A percentile compares a stretch with the other conserved stretches of the same genome.
Evolutionary conservation across 2,797 vertebrate genomes (phyloP).

Genomic region (Labroides dimidiatus): DNA sequence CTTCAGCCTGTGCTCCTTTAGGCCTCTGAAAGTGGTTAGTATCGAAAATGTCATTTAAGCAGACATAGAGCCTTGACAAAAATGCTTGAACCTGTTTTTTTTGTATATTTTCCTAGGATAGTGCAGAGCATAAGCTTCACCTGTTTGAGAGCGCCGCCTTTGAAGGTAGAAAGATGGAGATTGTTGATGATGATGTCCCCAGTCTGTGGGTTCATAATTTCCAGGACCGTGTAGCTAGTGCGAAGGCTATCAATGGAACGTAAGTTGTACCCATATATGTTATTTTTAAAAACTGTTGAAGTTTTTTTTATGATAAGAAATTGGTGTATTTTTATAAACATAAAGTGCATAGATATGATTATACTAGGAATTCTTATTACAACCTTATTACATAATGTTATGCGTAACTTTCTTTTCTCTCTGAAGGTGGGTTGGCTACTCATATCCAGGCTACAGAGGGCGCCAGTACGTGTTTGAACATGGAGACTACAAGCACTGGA

Average conservation of each 20-base stretch:
- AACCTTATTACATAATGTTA: background rate
- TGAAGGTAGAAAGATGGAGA: conserved; percentile 92
- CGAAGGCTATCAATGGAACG: conserved; percentile 89
- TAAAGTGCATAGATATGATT: too few relatives aligned
- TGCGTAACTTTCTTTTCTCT: conserved; percentile 5
- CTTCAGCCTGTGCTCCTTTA: conserved; percentile 82
- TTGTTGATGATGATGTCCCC: conserved; percentile 92
- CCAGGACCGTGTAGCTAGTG: conserved; percentile 91
- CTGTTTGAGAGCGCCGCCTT: conserved; percentile 90
- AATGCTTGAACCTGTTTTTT: background rate
- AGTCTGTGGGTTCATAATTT: conserved; percentile 94
- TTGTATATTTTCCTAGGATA: conserved; percentile 81
- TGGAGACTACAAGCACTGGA: conserved; percentile 95
- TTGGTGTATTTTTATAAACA: too few relatives aligned
- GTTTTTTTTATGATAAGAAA: background rate
- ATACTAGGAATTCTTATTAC: too few relatives aligned
- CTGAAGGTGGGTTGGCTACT: conserved; percentile 93
- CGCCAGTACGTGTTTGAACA: conserved; percentile 91
- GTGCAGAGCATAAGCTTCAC: conserved; percentile 90
- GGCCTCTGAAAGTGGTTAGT: conserved; percentile 88
- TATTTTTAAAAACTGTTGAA: background rate
- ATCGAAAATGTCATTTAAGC: background rate
- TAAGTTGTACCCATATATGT: conserved; percentile 76
- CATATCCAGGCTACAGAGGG: conserved; percentile 93
- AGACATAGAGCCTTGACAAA: conserved; percentile 5